Conservation (phyloP, 2,113 vertebrate genomes). For the Silurus asotus region DNA sequence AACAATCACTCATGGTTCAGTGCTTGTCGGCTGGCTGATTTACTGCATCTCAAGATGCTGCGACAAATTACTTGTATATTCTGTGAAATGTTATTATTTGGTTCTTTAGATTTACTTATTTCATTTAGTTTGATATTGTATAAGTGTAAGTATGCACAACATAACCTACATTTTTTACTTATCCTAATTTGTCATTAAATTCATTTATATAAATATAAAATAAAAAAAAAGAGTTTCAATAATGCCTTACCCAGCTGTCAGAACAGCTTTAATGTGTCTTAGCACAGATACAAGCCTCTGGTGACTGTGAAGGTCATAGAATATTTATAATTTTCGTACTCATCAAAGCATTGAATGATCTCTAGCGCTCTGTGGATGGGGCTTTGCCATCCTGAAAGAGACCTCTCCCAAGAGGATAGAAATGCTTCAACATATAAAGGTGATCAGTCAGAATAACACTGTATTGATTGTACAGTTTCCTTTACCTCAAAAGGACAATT, state of each 20-base stretch:
- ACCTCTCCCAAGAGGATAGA: background rate
- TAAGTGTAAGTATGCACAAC: background rate
- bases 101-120: background rate
- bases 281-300: background rate
- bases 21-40: constrained; percentile 5
- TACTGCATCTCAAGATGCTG: background rate
- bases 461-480: background rate
- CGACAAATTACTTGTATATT: background rate
- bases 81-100: background rate
- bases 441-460: background rate
- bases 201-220: background rate
- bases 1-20: background rate
- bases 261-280: background rate
- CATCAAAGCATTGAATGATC: background rate
- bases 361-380: background rate
- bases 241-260: background rate
- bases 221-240: background rate
- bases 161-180: background rate
- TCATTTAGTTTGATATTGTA: background rate
- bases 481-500: background rate
- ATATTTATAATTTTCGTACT: constrained; percentile 15
- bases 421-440: background rate
- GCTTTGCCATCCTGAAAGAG: background rate
- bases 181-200: background rate
- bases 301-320: background rate